phyloP scores from a whole-genome alignment of 2,797 vertebrate genomes.

The Steatocranus sp. region DNA sequence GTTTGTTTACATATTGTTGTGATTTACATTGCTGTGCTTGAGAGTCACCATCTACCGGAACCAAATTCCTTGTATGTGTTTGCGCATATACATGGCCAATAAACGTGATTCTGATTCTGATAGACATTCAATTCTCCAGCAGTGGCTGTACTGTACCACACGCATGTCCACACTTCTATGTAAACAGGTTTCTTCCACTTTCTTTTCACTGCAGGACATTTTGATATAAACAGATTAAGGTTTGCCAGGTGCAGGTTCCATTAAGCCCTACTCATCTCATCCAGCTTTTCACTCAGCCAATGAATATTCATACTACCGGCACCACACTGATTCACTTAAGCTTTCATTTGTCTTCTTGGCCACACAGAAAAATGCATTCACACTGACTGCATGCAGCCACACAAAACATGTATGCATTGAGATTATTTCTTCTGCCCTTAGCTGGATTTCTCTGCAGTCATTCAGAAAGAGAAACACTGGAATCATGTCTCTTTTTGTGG shows the following conservation, averaged over 20 bases:
- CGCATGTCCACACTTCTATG: background rate
- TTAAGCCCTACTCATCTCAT: conserved; percentile 58
- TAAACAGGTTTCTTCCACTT: background rate
- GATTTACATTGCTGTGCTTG: too few species aligned
- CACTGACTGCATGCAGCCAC: background rate
- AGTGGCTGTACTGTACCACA: background rate
- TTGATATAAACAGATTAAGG: conserved; percentile 49
- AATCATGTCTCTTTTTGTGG: background rate
- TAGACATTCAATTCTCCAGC: accelerated
- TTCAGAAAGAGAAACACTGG: background rate
- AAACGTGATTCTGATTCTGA: background rate
- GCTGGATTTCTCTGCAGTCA: background rate
- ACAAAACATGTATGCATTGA: background rate
- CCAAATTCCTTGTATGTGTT: too few species aligned
- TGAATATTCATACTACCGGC: conserved; percentile 68
- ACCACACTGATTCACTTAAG: background rate
- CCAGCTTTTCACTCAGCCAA: conserved; percentile 49
- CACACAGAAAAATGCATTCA: background rate
- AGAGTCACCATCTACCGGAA: accelerated
- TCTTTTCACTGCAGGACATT: conserved; percentile 6
- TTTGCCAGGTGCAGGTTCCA: conserved; percentile 68
- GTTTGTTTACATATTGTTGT: too few species aligned
- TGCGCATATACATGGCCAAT: accelerated
- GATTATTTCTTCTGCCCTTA: background rate
- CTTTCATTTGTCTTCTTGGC: background rate